These are phyloP conservation scores for Melanotaenia pygmaea DNA, from an alignment of 2,797 vertebrate species.

Conservation along the genomic window DNA sequence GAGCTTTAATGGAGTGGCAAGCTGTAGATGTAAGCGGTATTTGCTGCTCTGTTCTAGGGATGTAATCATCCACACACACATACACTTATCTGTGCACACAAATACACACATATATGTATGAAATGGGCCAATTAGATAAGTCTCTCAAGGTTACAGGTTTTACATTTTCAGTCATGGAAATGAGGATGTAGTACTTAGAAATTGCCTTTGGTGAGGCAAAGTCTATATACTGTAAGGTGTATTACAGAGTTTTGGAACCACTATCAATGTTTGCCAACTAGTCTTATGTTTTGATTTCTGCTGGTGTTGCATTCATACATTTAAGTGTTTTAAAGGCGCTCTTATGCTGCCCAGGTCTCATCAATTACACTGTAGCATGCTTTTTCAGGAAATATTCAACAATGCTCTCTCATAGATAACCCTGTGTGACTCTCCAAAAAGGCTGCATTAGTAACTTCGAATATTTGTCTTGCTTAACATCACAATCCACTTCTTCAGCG, in stretches of 20 bases:
- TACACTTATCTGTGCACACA: background rate
- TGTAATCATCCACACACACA: background rate
- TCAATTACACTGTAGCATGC: constrained; percentile 2
- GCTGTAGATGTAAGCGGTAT: constrained; percentile 42
- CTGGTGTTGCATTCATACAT: constrained; percentile 33
- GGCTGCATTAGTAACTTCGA: constrained; percentile 47
- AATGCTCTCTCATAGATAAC: constrained; percentile 53
- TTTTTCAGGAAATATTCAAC: constrained; percentile 44
- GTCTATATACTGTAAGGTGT: background rate
- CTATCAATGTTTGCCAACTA: background rate
- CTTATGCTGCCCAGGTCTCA: constrained; percentile 20
- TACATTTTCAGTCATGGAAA: constrained; percentile 21
- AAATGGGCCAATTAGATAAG: constrained; percentile 28
- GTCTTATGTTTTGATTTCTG: constrained; percentile 25
- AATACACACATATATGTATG: background rate
- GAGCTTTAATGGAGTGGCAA: constrained; percentile 74
- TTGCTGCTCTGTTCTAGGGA: constrained; percentile 45
- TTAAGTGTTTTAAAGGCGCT: constrained; percentile 41
- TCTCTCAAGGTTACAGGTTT: constrained; percentile 13
- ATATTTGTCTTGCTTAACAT: constrained; percentile 57
- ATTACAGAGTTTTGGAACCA: background rate
- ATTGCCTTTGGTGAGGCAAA: background rate
- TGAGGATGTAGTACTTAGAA: background rate
- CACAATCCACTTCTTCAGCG: constrained; percentile 36
- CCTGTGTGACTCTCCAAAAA: constrained; percentile 35